Evolutionary conservation across 2,888 invertebrate genomes (phyloP).

Genomic region (Orthosia gothica): DNA sequence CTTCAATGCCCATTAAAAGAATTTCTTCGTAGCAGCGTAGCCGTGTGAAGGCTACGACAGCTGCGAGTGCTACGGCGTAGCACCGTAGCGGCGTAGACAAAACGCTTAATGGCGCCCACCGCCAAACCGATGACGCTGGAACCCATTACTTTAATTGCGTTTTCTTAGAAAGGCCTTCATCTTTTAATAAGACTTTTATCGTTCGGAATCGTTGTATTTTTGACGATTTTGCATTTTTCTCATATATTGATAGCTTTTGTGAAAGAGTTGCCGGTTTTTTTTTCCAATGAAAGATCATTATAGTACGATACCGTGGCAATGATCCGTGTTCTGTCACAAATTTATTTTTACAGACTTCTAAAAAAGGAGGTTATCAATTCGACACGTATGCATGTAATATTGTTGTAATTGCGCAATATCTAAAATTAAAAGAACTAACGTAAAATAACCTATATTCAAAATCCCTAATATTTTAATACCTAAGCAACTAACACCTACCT

Average conservation of each 20-base stretch:
- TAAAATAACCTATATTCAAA: too few relatives aligned
- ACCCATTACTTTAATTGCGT: slow-evolving; percentile 12
- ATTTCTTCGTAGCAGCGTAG: slow-evolving; percentile 33
- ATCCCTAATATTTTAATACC: too few relatives aligned
- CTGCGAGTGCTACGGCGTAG: slow-evolving; percentile 55
- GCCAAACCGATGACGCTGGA: slow-evolving; percentile 6
- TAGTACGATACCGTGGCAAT: too few relatives aligned
- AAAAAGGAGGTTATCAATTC: too few relatives aligned
- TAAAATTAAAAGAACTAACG: too few relatives aligned
- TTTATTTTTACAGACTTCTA: too few relatives aligned
- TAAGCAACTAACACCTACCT: too few relatives aligned
- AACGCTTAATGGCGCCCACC: background rate
- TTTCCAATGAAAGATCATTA: background rate
- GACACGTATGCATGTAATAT: too few relatives aligned
- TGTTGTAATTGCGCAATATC: too few relatives aligned
- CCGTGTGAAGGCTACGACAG: slow-evolving; percentile 27
- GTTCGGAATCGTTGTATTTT: background rate
- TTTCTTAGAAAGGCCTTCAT: background rate
- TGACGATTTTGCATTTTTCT: background rate
- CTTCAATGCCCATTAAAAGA: slow-evolving; percentile 1
- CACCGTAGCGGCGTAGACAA: slow-evolving; percentile 32
- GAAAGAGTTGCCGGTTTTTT: background rate
- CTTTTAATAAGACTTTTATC: background rate
- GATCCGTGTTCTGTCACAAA: too few relatives aligned
- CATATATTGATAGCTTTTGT: background rate